Evolutionary conservation across 1,140 invertebrate genomes (phyloP).

Genomic region (Idris sp.): DNA sequence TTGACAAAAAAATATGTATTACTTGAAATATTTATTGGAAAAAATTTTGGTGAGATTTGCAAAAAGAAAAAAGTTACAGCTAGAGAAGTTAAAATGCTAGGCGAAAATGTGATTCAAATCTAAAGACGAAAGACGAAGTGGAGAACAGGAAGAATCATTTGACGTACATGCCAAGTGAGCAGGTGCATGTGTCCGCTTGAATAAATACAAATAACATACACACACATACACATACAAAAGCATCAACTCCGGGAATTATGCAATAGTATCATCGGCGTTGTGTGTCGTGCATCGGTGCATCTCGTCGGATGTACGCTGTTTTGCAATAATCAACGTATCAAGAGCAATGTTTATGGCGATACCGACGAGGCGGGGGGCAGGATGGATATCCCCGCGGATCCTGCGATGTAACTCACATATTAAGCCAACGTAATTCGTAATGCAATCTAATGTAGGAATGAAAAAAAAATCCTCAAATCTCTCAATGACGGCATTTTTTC

Average conservation of each 20-base stretch:
- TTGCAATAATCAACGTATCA: slow-evolving; percentile 74
- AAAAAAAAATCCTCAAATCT: slow-evolving; percentile 53
- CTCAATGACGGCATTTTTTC: slow-evolving; percentile 4
- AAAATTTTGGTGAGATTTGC: background rate
- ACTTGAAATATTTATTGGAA: too few species aligned
- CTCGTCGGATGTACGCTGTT: slow-evolving; percentile 76
- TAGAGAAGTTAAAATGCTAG: slow-evolving; percentile 11
- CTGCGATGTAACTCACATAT: slow-evolving; percentile 71
- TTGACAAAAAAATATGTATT: too few species aligned
- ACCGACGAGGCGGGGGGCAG: slow-evolving; percentile 50
- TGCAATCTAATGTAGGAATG: slow-evolving; percentile 40
- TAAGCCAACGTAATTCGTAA: slow-evolving; percentile 73
- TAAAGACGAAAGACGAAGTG: slow-evolving; percentile 43
- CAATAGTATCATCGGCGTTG: slow-evolving; percentile 61
- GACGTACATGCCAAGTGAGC: slow-evolving; percentile 44
- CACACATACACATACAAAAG: slow-evolving; percentile 19
- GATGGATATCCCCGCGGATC: slow-evolving; percentile 69
- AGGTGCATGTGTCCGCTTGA: slow-evolving; percentile 62
- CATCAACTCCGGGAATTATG: slow-evolving; percentile 62
- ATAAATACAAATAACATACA: slow-evolving; percentile 69
- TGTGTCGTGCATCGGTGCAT: slow-evolving; percentile 68
- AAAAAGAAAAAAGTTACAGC: background rate
- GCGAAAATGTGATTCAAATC: slow-evolving; percentile 9
- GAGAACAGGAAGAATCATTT: slow-evolving; percentile 54
- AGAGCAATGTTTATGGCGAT: slow-evolving; percentile 75